Evolutionary conservation across 2,797 vertebrate genomes (phyloP), one percentile per base, ranked within the genome.

Genomic region (Anniella stebbinsi): DNA sequence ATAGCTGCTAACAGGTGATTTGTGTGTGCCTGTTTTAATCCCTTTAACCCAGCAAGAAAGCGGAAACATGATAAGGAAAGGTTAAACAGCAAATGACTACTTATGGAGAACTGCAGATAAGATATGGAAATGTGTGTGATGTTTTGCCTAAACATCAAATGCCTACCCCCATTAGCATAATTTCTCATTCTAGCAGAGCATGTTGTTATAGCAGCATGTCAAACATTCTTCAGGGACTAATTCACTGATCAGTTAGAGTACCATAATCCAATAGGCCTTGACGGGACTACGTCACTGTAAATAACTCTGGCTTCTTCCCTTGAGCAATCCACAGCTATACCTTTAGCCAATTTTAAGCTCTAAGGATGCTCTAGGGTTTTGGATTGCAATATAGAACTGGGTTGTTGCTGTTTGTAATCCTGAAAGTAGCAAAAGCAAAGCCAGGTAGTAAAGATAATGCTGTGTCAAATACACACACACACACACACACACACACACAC

Each of bases 71-170:
- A 86, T 78, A 77, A 77, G 54, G 36, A 82, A 69, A 91, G 45
- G 51, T 18, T 51, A 63, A 86, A 89, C 63, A 70, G 84, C 36
- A 69, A 76, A 70, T 30, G 2, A 41, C 80, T 38, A 67, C 41
- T 75, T 77, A 83, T 57, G 30, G 63, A 45, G 48, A n/a, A 77
- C 38, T 78, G 63, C 38, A 63, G 63, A 89, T 87, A 83, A 77
- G 63, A 72, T 89, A 89, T 41, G 41, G 63, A 89, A 87, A 91
- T 72, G 30, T 48, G 17, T 38, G n/a, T 4, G 9, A 83, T 38
- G 33, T 91, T 91, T 89, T 83, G 21, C 78, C 30, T 25, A 89
- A 87, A 72, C 51, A 77, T 69, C 38, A 72, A 48, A 63, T 28
- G 12, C 18, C 28, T 84, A 72, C n/a, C 36, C 36, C 70, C 23